Base-by-base conservation (phyloP, 2,888 invertebrate species). In the Dione vanillae region DNA sequence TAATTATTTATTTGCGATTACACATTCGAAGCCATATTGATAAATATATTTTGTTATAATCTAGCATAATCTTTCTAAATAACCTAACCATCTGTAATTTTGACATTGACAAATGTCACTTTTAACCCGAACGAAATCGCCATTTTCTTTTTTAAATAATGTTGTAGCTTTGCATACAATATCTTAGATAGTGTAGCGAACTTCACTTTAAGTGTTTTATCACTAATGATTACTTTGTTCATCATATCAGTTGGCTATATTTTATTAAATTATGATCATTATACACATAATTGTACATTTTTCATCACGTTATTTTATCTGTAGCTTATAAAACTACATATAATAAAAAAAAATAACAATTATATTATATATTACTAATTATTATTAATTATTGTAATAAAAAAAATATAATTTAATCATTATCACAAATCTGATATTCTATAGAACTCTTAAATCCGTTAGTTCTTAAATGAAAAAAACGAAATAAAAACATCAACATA, bases 91-190 rank as follows among this genome's bases (percentile, higher is more conserved):
- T 71, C 49, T 69, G 72, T 65, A 52, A 70, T 69, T 74, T 71
- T 70, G 71, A 72, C 70, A 68, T 72, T 73, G 69, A 76, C 71
- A 74, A 40, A 9, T 56, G 19, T 56, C 35, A 65, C 56, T 68
- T 37, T 11, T 45, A 74, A 75, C 75, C 76, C 77, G 70, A 76
- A 74, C 75, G 69, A 73, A 74, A 76, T 65, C 68, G 56, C 16
- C 16, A 68, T 78, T 78, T 83, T 77, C 61, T 83, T 64, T 45
- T 37, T 19, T 9, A 16, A 47, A 35, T 14, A 3, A 12, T 6
- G 10, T 41, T 59, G 9, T 19, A 40, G 12, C n/a, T 49, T 64
- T 37, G 1, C 37, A 40, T 51, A 40, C 12, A 20, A 40, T 47
- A 49, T 35, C 11, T 14, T 10, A 45, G 37, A 64, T 14, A 12